phyloP scores from a whole-genome alignment of 2,113 vertebrate species.

The Potamarius usumacintae region DNA sequence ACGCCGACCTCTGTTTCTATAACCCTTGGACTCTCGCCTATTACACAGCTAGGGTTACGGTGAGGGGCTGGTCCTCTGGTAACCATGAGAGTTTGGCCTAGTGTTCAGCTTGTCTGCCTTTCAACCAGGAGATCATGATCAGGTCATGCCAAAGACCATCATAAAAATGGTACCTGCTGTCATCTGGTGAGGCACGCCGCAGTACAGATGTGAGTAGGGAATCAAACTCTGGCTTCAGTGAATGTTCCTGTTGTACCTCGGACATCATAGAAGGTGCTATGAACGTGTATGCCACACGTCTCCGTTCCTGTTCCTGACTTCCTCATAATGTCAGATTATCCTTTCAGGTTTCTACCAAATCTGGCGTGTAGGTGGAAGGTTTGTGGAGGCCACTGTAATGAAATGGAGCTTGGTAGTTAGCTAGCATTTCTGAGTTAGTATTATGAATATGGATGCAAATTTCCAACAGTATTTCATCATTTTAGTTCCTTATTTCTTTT shows the following conservation, averaged over 20 bases:
- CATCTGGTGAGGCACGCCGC: too few relatives aligned
- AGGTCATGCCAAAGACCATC: too few relatives aligned
- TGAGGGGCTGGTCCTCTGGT: too few relatives aligned
- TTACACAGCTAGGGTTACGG: too few relatives aligned
- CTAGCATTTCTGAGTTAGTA: background rate
- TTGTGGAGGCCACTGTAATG: background rate
- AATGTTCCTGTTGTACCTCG: background rate
- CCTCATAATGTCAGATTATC: background rate
- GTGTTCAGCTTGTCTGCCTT: too few relatives aligned
- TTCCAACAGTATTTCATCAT: background rate
- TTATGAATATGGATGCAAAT: background rate
- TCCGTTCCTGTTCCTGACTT: background rate
- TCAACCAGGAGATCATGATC: too few relatives aligned
- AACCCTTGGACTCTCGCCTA: too few relatives aligned
- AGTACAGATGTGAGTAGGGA: too few relatives aligned
- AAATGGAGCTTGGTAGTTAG: background rate
- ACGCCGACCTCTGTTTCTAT: too few relatives aligned
- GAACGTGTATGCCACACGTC: background rate
- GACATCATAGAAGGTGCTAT: background rate
- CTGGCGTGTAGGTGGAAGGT: background rate
- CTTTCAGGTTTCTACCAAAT: background rate
- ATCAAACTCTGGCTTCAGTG: background rate
- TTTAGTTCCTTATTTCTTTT: background rate
- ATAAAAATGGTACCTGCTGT: too few relatives aligned
- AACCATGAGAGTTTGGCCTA: too few relatives aligned